Evolutionary conservation across 1,140 invertebrate species (phyloP).

Genomic region (Papilio aristodemus): DNA sequence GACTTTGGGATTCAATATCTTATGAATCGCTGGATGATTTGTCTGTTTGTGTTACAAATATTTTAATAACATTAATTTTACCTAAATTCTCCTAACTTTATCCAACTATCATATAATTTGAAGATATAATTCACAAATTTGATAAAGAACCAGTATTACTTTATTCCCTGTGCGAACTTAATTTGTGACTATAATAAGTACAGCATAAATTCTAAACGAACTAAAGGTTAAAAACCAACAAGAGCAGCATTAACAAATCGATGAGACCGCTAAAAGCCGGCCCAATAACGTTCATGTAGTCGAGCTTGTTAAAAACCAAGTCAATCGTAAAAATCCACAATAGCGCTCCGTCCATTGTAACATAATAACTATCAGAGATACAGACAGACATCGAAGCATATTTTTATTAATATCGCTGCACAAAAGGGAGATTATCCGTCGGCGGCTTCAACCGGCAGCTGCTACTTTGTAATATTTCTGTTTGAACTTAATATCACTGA

Average conservation of each 20-base stretch:
- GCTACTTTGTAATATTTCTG: constrained; percentile 48
- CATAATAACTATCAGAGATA: constrained; percentile 66
- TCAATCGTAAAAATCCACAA: constrained; percentile 71
- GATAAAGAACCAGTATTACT: no score
- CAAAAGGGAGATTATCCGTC: constrained; percentile 76
- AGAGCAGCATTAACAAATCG: constrained; percentile 15
- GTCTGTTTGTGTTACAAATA: no score
- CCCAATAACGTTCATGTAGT: constrained; percentile 32
- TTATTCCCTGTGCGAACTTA: background rate
- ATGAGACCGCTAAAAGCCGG: constrained; percentile 12
- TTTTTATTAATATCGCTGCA: constrained; percentile 77
- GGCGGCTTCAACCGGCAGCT: constrained; percentile 67
- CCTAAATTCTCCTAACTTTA: no score
- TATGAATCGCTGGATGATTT: no score
- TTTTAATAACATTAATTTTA: no score
- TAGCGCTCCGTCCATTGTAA: constrained; percentile 62
- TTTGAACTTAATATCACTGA: constrained; percentile 33
- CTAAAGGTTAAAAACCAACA: constrained; percentile 13
- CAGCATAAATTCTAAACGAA: background rate
- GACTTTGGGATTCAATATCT: no score
- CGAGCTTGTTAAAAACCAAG: constrained; percentile 58
- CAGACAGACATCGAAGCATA: constrained; percentile 68
- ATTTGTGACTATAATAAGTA: background rate
- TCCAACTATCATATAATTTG: no score
- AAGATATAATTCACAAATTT: no score